These are phyloP conservation scores for Lathronympha strigana DNA, from an alignment of 2,888 invertebrate genomes.

Conservation along the genomic window DNA sequence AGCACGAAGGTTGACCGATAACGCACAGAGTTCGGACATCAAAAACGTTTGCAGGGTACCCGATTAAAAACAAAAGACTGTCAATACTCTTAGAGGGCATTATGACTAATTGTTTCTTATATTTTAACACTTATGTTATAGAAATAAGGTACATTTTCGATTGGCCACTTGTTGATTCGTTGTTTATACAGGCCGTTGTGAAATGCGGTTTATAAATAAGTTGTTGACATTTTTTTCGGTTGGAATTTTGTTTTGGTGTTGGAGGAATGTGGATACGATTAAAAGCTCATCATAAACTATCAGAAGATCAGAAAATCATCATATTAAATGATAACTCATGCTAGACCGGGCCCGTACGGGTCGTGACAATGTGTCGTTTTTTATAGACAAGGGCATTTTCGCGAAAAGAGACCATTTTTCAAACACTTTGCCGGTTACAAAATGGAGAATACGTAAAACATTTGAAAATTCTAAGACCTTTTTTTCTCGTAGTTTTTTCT, in stretches of 20 bases:
- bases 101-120: not conserved
- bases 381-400: too few relatives aligned
- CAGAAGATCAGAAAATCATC: too few relatives aligned
- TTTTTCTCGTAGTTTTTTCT: too few relatives aligned
- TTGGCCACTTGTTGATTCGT: not conserved
- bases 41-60: constrained; percentile 38
- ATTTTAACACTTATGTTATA: not conserved
- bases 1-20: constrained; percentile 26
- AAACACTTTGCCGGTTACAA: too few relatives aligned
- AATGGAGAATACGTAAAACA: too few relatives aligned
- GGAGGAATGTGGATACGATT: not conserved
- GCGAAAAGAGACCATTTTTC: too few relatives aligned
- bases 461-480: too few relatives aligned
- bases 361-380: too few relatives aligned
- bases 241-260: not conserved
- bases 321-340: too few relatives aligned
- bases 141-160: not conserved
- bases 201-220: not conserved
- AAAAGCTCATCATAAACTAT: too few relatives aligned
- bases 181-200: constrained; percentile 25
- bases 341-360: too few relatives aligned
- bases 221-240: constrained; percentile 13
- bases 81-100: constrained; percentile 12
- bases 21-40: not conserved
- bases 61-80: constrained; percentile 14